phyloP scores from a whole-genome alignment of 2,113 vertebrate species.

The Chunga burmeisteri region DNA sequence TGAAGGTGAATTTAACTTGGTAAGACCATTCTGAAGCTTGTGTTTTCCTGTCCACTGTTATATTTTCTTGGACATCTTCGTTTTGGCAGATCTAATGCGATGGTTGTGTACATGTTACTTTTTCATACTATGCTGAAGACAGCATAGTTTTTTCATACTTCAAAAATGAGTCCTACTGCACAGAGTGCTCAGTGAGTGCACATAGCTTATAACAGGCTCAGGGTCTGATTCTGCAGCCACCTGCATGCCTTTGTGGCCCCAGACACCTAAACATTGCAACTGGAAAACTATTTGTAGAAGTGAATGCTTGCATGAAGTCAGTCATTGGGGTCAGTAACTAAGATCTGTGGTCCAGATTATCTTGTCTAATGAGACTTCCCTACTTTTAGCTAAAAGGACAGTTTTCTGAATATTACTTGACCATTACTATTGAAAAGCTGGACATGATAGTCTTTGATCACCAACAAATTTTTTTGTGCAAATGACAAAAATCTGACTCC shows the following conservation, averaged over 20 bases:
- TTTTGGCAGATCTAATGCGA: neutral
- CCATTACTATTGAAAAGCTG: accelerated
- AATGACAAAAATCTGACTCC: neutral
- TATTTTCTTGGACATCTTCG: neutral
- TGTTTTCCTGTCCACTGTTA: neutral
- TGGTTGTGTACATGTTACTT: neutral
- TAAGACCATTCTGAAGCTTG: neutral
- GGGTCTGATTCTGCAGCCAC: neutral
- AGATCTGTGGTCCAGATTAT: neutral
- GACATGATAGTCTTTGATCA: neutral
- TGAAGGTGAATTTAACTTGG: neutral
- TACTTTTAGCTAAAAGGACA: neutral
- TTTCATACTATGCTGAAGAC: neutral
- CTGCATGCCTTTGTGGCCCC: accelerated
- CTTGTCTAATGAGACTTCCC: neutral
- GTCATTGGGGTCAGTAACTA: neutral
- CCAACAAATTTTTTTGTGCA: neutral
- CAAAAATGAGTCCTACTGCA: neutral
- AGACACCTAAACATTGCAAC: neutral
- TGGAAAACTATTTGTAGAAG: neutral
- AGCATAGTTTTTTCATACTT: neutral
- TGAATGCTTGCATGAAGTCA: neutral
- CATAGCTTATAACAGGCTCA: accelerated
- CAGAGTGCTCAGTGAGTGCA: neutral
- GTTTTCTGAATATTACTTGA: neutral